Base-by-base conservation (phyloP, 2,888 invertebrate species). In the Eulithis prunata region DNA sequence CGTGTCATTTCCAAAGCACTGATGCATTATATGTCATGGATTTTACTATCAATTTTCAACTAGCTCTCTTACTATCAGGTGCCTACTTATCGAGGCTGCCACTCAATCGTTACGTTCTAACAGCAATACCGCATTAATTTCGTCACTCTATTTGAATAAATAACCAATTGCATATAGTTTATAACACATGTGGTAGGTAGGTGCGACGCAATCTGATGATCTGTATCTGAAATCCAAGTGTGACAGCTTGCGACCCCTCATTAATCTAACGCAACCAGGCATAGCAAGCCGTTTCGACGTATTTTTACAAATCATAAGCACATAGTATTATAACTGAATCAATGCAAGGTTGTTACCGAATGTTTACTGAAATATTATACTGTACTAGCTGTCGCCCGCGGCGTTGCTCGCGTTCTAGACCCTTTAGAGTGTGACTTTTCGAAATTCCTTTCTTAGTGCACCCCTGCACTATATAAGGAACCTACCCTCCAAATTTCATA, bases 131-230 rank as follows among this genome's bases (percentile, higher is more conserved):
- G 84, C 85, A 86, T 87, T 87, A 81, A 88, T 91, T 91, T 90
- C 90, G 85, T 88, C 90, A 91, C 86, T 86, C 82, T 84, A 87
- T 88, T 90, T 88, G 84, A 89, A 90, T 90, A 89, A 90, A 88
- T 86, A 89, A 86, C 83, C 84, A 84, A 87, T 89, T 85, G 86
- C 85, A 86, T 89, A 84, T 80, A 81, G 85, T 81, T 81, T 85
- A 86, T 83, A 84, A 78, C 78, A 84, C 82, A 79, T 78, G 77
- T 64, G 64, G 56, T 63, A 52, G 62, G 58, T 55, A 61, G 63
- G 63, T 49, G 77, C 79, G 78, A 78, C 83, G 85, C 83, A 86
- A 87, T 76, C 78, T 72, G 75, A 80, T 77, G 83, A 83, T 85
- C 78, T 75, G 76, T 82, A 85, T 85, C 84, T 82, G 73, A 75